Conservation (phyloP, 2,888 invertebrate genomes). For the Ariolimax columbianus region DNA sequence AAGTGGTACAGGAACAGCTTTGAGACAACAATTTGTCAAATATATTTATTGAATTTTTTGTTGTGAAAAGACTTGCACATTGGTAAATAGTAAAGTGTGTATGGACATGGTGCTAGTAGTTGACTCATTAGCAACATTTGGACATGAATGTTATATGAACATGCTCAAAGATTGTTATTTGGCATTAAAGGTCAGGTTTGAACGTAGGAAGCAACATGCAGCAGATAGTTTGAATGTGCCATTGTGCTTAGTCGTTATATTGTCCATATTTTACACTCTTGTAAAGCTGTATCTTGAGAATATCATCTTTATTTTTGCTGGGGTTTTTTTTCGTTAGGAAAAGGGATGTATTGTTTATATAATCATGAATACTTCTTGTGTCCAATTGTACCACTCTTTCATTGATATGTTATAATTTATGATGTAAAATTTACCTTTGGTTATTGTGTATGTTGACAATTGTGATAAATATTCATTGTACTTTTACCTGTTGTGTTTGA, state of each 20-base stretch:
- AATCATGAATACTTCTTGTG: background rate
- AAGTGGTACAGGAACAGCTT: no score
- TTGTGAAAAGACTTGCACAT: no score
- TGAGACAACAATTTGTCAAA: no score
- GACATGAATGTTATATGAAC: no score
- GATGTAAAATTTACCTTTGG: background rate
- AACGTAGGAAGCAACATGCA: background rate
- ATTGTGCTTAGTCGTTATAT: background rate
- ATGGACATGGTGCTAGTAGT: no score
- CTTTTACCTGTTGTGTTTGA: conserved; percentile 7
- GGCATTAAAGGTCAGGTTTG: background rate
- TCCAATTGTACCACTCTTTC: background rate
- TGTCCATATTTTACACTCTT: background rate
- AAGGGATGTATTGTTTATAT: background rate
- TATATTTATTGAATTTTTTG: no score
- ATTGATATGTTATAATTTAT: background rate
- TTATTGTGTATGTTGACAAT: conserved; percentile 19
- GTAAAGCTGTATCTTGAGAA: background rate
- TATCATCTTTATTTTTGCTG: background rate
- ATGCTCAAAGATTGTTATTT: no score
- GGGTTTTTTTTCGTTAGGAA: background rate
- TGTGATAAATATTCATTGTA: conserved; percentile 13
- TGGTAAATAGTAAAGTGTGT: no score
- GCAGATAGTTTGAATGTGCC: background rate
- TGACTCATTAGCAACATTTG: no score